Base-by-base conservation (phyloP, 2,113 vertebrate genomes). In the Myrmecophaga tridactyla region DNA sequence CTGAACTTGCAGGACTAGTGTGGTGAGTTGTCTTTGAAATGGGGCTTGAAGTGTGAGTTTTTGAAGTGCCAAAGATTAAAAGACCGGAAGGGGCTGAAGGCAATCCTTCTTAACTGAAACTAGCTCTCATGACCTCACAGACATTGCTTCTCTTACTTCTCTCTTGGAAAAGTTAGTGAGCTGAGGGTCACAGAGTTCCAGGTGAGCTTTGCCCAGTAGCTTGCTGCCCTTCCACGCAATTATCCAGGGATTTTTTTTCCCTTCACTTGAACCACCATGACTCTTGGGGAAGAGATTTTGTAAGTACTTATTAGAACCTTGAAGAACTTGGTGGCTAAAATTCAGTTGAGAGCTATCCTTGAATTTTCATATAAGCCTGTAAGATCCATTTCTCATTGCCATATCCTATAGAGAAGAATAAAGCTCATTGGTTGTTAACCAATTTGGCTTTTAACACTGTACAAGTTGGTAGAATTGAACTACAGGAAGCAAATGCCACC, bases 401-500 rank as follows among this genome's bases (percentile, higher is more conserved):
- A 0, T 17, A 63, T 36, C 58, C 60, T 29, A 0, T 3, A 39
- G 62, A 21, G 25, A 46, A 41, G 67, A 88, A 51, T 15, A 53
- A 25, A 41, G 51, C 43, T 58, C 25, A 0, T 6, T 9, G 29
- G 36, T 77, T 17, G 43, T n/a, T 29, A 46, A 1, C 0, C 1
- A 25, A 15, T 46, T 4, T 88, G 29, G 31, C 62, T 75, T 87
- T 53, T 41, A 23, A n/a, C 17, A 4, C 53, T 72, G 65, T 34
- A 1, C 48, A 21, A 10, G 15, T 25, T 43, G 34, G 56, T 46
- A 25, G 53, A 13, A 11, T 12, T 76, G 70, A 67, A 41, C 62
- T 62, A 3, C 43, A 41, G 58, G 25, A 62, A 67, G 18, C 7
- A 34, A 29, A 6, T 18, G 31, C 29, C 39, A 1, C 1, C 10